These are phyloP conservation scores for Pantelozetes paolii DNA, from an alignment of 2,888 invertebrate species.

Conservation along the genomic window DNA sequence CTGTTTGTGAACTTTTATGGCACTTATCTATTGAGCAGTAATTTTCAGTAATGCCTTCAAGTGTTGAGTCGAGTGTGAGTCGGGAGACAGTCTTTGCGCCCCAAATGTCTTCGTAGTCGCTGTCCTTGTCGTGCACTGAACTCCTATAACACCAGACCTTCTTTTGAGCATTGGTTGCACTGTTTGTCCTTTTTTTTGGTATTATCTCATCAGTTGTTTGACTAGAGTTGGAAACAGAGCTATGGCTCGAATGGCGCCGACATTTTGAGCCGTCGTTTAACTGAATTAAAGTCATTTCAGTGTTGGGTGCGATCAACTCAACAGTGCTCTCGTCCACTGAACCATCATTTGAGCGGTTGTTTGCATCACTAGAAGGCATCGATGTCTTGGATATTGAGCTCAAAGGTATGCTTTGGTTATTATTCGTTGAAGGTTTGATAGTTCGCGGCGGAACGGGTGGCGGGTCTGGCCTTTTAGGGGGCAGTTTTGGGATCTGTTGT, in stretches of 20 bases:
- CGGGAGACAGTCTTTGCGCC: constrained; percentile 55
- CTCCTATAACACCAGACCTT: constrained; percentile 62
- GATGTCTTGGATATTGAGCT: no score
- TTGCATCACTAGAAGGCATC: neutral
- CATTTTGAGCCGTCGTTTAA: neutral
- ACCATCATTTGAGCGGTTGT: neutral
- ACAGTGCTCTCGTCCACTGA: neutral
- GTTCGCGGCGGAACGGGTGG: constrained; percentile 36
- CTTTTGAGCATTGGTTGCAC: constrained; percentile 24
- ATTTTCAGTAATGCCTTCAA: neutral
- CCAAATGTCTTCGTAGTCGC: constrained; percentile 95
- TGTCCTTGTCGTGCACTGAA: constrained; percentile 81
- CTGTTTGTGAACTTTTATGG: constrained; percentile 15
- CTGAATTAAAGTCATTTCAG: constrained; percentile 23
- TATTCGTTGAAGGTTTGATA: constrained; percentile 3
- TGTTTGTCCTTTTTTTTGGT: constrained; percentile 16
- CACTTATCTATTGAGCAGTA: neutral
- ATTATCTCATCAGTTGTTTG: neutral
- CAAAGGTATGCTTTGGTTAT: no score
- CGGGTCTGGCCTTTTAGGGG: constrained; percentile 17
- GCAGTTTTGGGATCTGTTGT: neutral
- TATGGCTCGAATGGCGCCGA: neutral
- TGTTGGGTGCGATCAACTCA: constrained; percentile 20
- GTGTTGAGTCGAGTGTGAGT: neutral
- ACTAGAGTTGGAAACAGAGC: constrained; percentile 22